These are phyloP conservation scores for Lophius piscatorius DNA, from an alignment of 2,113 vertebrate species.

Conservation along the genomic window DNA sequence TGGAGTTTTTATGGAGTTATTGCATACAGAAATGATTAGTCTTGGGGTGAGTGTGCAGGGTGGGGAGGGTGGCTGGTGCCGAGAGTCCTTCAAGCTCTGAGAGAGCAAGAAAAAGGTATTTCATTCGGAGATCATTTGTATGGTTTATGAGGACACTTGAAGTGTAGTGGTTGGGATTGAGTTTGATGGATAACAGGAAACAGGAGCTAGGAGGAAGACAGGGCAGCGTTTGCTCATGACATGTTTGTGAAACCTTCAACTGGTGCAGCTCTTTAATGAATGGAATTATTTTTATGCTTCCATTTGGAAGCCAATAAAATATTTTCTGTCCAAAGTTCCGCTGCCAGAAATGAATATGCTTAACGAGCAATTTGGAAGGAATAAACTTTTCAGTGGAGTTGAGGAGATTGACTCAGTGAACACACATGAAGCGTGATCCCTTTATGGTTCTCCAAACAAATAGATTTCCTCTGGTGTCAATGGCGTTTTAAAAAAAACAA, in stretches of 20 bases:
- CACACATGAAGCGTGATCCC: constrained; percentile 84
- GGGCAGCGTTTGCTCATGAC: neutral
- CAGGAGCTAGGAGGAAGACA: constrained; percentile 11
- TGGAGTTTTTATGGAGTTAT: constrained; percentile 98
- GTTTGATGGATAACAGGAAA: constrained; percentile 36
- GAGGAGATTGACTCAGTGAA: constrained; percentile 89
- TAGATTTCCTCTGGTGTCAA: constrained; percentile 82
- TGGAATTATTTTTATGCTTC: constrained; percentile 42
- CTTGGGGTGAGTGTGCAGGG: constrained; percentile 58
- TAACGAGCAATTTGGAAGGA: constrained; percentile 70
- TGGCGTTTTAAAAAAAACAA: constrained; percentile 44
- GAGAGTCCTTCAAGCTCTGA: constrained; percentile 43
- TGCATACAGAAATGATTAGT: constrained; percentile 94
- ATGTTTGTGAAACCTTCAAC: neutral
- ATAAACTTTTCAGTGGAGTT: constrained; percentile 76
- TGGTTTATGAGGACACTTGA: constrained; percentile 63
- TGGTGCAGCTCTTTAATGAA: neutral
- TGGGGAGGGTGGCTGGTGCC: constrained; percentile 63
- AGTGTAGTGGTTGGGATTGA: constrained; percentile 48
- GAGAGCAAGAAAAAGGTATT: constrained; percentile 52
- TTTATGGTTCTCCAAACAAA: constrained; percentile 85
- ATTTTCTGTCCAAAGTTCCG: constrained; percentile 55
- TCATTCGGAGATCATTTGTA: constrained; percentile 66
- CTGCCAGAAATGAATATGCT: constrained; percentile 64
- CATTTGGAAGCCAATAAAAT: constrained; percentile 40